Percentiles rank a stretch among this genome's conserved stretches.
Conservation (phyloP, 2,113 vertebrate genomes). For the Merops nubicus region DNA sequence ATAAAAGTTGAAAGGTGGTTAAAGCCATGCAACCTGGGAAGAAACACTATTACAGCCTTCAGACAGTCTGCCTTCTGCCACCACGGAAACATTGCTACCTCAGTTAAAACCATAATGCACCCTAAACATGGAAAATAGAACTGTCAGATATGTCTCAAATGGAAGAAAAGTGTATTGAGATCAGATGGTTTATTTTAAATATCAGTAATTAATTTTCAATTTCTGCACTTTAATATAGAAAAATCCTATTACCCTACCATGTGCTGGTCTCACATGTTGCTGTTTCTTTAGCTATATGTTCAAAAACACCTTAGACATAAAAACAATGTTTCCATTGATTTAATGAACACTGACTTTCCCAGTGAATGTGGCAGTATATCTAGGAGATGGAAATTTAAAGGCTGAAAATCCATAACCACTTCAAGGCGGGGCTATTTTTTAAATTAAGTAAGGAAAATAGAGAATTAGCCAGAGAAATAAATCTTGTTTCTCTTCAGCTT, state of each 20-base stretch:
- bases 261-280: background rate
- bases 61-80: background rate
- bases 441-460: background rate
- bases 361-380: background rate
- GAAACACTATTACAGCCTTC: background rate
- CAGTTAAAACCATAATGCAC: background rate
- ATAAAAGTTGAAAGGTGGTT: constrained; percentile 35
- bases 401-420: background rate
- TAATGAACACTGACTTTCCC: background rate
- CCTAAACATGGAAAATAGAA: background rate
- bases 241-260: background rate
- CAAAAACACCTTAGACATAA: background rate
- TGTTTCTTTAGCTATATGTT: background rate
- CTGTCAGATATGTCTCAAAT: background rate
- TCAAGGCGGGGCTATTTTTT: background rate
- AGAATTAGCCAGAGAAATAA: background rate
- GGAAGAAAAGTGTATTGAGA: background rate
- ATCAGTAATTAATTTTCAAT: background rate
- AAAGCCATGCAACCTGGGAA: background rate
- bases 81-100: background rate
- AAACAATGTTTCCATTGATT: background rate
- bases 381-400: background rate
- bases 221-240: background rate
- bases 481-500: background rate
- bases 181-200: background rate